Evolutionary conservation across 2,888 invertebrate species (phyloP).

Genomic region (Onchidella celtica): DNA sequence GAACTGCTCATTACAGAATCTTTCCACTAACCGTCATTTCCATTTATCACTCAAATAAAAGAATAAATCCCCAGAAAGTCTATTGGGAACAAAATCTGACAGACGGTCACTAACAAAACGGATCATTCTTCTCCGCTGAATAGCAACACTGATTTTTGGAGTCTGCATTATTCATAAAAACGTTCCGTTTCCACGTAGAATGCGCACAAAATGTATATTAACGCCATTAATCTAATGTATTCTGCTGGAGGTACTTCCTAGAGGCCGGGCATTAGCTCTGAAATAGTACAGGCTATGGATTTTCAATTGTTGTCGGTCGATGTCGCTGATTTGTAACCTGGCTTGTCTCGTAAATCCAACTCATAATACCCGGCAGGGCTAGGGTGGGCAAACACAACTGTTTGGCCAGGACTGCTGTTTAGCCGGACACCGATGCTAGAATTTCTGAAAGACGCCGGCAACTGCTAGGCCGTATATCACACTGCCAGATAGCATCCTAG

Average conservation of each 20-base stretch:
- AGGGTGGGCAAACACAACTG: slow-evolving; percentile 32
- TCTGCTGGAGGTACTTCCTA: slow-evolving; percentile 17
- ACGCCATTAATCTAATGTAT: slow-evolving; percentile 9
- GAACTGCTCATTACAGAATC: background rate
- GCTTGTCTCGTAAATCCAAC: slow-evolving; percentile 42
- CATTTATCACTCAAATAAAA: background rate
- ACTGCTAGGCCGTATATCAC: slow-evolving; percentile 34
- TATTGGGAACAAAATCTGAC: background rate
- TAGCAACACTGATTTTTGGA: background rate
- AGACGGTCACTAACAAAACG: background rate
- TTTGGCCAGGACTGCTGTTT: slow-evolving; percentile 34
- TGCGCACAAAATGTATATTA: slow-evolving; percentile 22
- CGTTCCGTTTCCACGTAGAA: background rate
- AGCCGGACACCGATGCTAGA: slow-evolving; percentile 25
- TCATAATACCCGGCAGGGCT: slow-evolving; percentile 27
- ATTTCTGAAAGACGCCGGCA: slow-evolving; percentile 3
- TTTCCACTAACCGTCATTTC: background rate
- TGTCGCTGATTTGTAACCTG: slow-evolving; percentile 30
- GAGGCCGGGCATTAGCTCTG: background rate
- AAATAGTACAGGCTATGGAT: slow-evolving; percentile 20
- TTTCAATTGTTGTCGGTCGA: slow-evolving; percentile 31
- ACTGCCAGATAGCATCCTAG: background rate
- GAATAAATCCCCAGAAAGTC: background rate
- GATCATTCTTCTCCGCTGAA: background rate
- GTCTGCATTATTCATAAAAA: slow-evolving; percentile 26